Conservation (phyloP, 2,797 vertebrate species). For the Knipowitschia caucasica region DNA sequence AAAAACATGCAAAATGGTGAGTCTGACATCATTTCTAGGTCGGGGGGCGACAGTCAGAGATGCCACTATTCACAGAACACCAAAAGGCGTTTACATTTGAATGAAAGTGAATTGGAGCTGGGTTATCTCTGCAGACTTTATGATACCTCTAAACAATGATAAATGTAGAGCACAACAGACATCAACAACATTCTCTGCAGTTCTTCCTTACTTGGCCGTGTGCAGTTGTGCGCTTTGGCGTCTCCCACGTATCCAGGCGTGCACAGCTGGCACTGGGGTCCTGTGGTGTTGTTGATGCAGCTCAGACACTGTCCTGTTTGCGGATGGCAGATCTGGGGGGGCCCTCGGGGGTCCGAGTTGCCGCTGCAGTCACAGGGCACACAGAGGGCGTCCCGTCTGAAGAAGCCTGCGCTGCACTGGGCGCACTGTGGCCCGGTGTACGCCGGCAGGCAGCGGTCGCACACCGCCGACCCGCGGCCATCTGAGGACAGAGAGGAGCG, state of each 20-base stretch:
- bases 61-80: no score
- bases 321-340: conserved; percentile 75
- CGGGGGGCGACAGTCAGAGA: no score
- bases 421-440: conserved; percentile 80
- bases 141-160: no score
- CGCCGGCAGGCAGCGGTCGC: conserved; percentile 78
- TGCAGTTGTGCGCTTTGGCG: conserved; percentile 78
- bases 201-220: conserved; percentile 74
- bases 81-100: no score
- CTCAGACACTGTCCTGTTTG: conserved; percentile 83
- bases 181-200: not conserved
- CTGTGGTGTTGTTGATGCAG: conserved; percentile 83
- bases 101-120: no score
- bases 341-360: conserved; percentile 78
- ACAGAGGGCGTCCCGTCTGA: conserved; percentile 80
- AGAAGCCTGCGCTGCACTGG: conserved; percentile 79
- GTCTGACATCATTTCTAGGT: no score
- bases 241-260: conserved; percentile 76
- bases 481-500: conserved; percentile 70
- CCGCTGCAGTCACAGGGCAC: conserved; percentile 82
- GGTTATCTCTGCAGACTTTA: no score
- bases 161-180: no score
- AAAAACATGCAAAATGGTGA: no score
- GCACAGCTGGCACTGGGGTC: conserved; percentile 82
- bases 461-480: conserved; percentile 60